Evolutionary conservation across 2,113 vertebrate species (phyloP).

Genomic region (Gnathonemus longibarbis): DNA sequence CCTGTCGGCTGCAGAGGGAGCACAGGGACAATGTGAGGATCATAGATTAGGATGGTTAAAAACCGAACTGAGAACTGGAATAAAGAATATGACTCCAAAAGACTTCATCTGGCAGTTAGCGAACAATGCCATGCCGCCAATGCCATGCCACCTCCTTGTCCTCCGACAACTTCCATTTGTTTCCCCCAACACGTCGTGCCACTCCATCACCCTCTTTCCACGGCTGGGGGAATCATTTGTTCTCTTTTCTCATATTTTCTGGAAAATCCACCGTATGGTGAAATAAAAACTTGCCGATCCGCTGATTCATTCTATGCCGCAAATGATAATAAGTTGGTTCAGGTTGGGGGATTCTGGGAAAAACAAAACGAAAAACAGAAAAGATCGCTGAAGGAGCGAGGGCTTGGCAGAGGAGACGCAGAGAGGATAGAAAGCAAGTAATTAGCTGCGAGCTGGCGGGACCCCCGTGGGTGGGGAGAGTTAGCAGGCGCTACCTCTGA

Average conservation of each 20-base stretch:
- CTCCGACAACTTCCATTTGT: not conserved
- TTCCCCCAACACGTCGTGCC: not conserved
- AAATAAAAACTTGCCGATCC: not conserved
- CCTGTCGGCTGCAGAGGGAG: not conserved
- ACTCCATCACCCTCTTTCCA: not conserved
- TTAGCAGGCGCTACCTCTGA: not conserved
- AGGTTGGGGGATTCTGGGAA: not conserved
- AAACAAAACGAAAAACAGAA: not conserved
- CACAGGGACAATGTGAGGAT: not conserved
- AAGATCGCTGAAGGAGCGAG: not conserved
- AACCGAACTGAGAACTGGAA: not conserved
- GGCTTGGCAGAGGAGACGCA: not conserved
- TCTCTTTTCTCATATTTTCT: not conserved
- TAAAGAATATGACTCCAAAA: not conserved
- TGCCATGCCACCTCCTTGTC: not conserved
- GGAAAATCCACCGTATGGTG: not conserved
- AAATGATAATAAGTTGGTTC: not conserved
- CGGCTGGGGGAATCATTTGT: not conserved
- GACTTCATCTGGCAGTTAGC: not conserved
- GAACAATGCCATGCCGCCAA: not conserved
- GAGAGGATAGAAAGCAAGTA: not conserved
- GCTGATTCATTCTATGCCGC: not conserved
- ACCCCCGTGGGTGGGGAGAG: not conserved
- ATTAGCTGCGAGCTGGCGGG: not conserved
- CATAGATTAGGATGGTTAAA: not conserved